These are phyloP conservation scores for Busseola fusca DNA, from an alignment of 2,888 invertebrate genomes.

Conservation along the genomic window DNA sequence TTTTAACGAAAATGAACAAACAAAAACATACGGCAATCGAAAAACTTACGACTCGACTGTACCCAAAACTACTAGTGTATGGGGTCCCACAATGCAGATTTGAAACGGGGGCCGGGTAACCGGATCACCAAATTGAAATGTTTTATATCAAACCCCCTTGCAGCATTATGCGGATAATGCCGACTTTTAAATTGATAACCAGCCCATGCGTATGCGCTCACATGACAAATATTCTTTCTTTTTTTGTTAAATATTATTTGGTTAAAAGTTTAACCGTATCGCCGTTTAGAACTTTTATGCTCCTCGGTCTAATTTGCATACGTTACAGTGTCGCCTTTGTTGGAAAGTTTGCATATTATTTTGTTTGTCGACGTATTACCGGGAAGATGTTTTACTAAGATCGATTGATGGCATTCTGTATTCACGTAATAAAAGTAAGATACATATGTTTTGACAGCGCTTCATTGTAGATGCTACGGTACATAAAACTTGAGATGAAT, in stretches of 20 bases:
- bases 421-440: constrained; percentile 75
- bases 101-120: constrained; percentile 84
- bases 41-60: constrained; percentile 68
- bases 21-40: constrained; percentile 23
- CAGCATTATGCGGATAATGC: constrained; percentile 83
- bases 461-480: constrained; percentile 8
- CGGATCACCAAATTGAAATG: constrained; percentile 89
- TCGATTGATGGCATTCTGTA: constrained; percentile 79
- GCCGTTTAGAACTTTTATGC: constrained; percentile 73
- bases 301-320: constrained; percentile 76
- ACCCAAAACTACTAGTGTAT: constrained; percentile 83
- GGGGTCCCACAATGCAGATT: constrained; percentile 87
- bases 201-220: constrained; percentile 79
- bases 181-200: constrained; percentile 88
- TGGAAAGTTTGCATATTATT: constrained; percentile 76
- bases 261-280: constrained; percentile 86
- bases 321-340: constrained; percentile 65
- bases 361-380: constrained; percentile 79
- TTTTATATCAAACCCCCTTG: constrained; percentile 85
- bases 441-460: constrained; percentile 61
- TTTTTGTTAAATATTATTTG: constrained; percentile 80
- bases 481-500: constrained; percentile 13
- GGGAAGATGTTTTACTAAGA: constrained; percentile 78
- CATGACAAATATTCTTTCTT: constrained; percentile 76
- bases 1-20: constrained; percentile 47